These are phyloP conservation scores for Agrochola lota DNA, from an alignment of 2,888 invertebrate genomes.

Conservation along the genomic window DNA sequence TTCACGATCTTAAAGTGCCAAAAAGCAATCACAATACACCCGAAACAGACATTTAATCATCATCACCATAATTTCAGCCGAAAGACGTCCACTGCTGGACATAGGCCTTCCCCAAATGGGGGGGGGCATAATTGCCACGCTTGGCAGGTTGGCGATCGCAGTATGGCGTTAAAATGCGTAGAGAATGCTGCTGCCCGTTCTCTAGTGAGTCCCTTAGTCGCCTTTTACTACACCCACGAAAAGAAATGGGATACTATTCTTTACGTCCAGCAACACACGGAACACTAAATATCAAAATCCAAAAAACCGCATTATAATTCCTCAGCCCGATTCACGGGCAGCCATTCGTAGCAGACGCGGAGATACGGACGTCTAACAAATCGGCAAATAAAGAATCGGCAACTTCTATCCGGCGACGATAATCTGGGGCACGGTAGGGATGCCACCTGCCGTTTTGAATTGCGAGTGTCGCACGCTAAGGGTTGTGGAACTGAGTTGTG, in stretches of 20 bases:
- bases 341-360: constrained; percentile 56
- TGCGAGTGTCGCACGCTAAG: background rate
- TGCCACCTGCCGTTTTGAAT: constrained; percentile 43
- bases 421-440: constrained; percentile 58
- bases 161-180: no score
- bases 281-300: constrained; percentile 10
- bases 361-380: constrained; percentile 64
- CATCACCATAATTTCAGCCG: no score
- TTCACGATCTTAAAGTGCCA: background rate
- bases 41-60: background rate
- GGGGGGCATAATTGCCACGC: no score
- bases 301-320: constrained; percentile 39
- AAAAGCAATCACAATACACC: background rate
- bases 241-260: no score
- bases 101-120: no score
- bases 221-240: no score
- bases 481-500: background rate
- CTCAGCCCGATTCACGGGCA: constrained; percentile 16
- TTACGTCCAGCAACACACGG: no score
- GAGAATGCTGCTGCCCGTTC: no score
- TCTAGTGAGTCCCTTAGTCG: no score
- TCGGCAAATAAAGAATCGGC: constrained; percentile 67
- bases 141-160: no score
- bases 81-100: no score
- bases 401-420: constrained; percentile 58